Evolutionary conservation across 2,113 vertebrate genomes (phyloP), one percentile per base, ranked within the genome.

Genomic region (Lycaon pictus): DNA sequence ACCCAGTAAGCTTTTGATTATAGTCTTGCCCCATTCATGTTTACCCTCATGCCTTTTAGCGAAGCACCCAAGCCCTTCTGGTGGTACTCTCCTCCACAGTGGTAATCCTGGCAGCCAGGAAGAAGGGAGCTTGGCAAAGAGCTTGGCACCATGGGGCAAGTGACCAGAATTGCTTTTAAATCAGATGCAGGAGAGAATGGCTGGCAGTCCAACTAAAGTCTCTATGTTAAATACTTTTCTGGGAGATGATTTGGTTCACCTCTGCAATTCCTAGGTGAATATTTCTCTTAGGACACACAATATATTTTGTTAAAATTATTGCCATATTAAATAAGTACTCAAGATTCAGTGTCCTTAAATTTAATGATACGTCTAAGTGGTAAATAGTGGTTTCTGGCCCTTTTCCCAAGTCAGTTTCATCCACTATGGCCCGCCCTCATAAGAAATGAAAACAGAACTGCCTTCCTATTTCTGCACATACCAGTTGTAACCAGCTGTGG

Each of bases 301-400:
- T 60, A 88, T 71, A 29, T 79, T 76, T 82, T 63, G 63, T 76
- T 92, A 63, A 48, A 93, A 88, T 43, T 74, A 69, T 81, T 69
- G 32, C 32, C 27, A 77, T 35, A 51, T 25, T 76, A 65, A 90
- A 65, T n/a, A n/a, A 82, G 32, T 79, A 88, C 6, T 84, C 56
- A 32, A 65, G 93, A 92, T 56, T 22, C 22, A 60, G 25, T 19
- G 35, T 86, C 58, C 37, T 90, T 27, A 74, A 65, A 58, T 29
- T 65, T 65, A 82, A 74, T 12, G 43, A 9, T 65, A 55, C 80
- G 10, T 81, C 19, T 90, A 15, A 35, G 48, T 58, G 32, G 37
- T 67, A 82, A 79, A 65, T 5, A 79, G 53, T 32, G 23, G 17
- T 65, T 60, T 94, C 20, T 92, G 35, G 16, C 3, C 25, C 15